Conservation (phyloP, 2,797 vertebrate species). For the Anabacerthia variegaticeps region DNA sequence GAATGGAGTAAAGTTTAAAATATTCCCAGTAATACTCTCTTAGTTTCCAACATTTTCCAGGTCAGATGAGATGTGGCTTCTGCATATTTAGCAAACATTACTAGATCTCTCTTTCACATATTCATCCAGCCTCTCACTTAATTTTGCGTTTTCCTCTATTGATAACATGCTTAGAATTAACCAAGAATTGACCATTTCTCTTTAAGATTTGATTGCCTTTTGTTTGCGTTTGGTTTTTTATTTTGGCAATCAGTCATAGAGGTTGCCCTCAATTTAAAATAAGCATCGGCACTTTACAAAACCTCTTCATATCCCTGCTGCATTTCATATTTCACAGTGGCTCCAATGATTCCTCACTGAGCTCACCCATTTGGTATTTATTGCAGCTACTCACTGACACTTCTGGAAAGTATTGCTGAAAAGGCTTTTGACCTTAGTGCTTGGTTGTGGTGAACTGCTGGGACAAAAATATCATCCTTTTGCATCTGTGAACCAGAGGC, state of each 20-base stretch:
- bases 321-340: neutral
- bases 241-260: neutral
- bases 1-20: neutral
- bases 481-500: neutral
- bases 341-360: neutral
- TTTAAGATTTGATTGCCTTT: neutral
- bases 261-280: neutral
- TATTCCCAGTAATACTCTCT: neutral
- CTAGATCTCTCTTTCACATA: neutral
- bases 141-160: neutral
- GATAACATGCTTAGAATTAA: neutral
- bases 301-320: neutral
- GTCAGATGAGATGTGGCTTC: neutral
- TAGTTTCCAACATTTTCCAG: neutral
- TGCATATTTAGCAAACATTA: neutral
- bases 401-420: neutral
- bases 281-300: neutral
- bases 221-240: neutral
- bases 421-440: slow-evolving; percentile 24
- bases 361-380: slow-evolving; percentile 8
- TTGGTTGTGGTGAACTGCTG: neutral
- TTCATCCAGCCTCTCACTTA: neutral
- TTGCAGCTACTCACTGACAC: neutral
- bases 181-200: neutral
- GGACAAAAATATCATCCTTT: slow-evolving; percentile 7